Evolutionary conservation across 2,113 vertebrate species (phyloP).

Genomic region (Percopsis transmontana): DNA sequence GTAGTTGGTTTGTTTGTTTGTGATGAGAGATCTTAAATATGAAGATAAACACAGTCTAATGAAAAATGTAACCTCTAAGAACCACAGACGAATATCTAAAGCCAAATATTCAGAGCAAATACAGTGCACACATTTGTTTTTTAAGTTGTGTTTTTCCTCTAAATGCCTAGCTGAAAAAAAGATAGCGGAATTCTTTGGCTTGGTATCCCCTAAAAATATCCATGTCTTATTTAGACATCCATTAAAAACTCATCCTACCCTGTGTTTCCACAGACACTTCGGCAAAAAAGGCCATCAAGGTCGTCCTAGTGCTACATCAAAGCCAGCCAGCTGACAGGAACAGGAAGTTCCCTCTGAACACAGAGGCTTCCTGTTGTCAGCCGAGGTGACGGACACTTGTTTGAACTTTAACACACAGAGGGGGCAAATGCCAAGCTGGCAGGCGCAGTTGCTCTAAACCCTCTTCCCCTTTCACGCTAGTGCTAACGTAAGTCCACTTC

Average conservation of each 20-base stretch:
- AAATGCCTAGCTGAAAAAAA: conserved; percentile 47
- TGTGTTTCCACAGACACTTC: conserved; percentile 60
- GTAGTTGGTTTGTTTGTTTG: background rate
- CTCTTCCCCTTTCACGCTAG: conserved; percentile 49
- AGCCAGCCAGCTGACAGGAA: conserved; percentile 75
- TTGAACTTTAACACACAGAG: conserved; percentile 67
- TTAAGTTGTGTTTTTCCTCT: conserved; percentile 47
- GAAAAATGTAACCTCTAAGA: conserved; percentile 23
- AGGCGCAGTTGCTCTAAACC: conserved; percentile 51
- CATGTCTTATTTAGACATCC: conserved; percentile 50
- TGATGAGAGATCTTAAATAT: conserved; percentile 15
- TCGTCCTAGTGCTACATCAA: conserved; percentile 70
- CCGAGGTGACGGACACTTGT: conserved; percentile 76
- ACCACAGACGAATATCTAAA: conserved; percentile 36
- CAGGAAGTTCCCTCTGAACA: conserved; percentile 74
- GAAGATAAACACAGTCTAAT: background rate
- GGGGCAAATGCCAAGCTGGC: conserved; percentile 65
- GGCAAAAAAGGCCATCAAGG: conserved; percentile 68
- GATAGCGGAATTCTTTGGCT: conserved; percentile 50
- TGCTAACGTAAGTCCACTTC: conserved; percentile 65
- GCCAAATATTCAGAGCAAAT: conserved; percentile 44
- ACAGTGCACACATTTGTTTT: conserved; percentile 52
- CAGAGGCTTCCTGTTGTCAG: conserved; percentile 79
- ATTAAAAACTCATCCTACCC: conserved; percentile 49
- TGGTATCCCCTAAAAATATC: conserved; percentile 69